A percentile compares a stretch with the other conserved stretches of the same genome.
These are phyloP conservation scores for Vanessa tameamea DNA, from an alignment of 1,140 invertebrate genomes.

Conservation along the genomic window DNA sequence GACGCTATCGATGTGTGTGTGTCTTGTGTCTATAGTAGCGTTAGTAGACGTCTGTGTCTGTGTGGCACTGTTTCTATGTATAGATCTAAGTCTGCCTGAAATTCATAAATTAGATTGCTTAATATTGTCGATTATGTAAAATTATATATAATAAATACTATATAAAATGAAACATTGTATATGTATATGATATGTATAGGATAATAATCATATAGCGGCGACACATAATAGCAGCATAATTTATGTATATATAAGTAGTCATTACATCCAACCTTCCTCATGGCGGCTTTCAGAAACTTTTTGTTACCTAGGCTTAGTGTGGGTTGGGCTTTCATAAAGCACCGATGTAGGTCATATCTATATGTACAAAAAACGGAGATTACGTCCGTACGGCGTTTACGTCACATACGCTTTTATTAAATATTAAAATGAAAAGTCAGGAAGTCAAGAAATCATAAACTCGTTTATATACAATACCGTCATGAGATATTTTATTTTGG, in stretches of 20 bases:
- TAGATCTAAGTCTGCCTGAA: slow-evolving; percentile 19
- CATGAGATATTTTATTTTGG: too few relatives aligned
- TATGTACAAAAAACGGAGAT: not conserved
- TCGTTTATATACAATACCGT: too few relatives aligned
- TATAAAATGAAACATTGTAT: too few relatives aligned
- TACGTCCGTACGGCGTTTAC: not conserved
- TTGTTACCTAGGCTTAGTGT: not conserved
- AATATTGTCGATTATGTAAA: not conserved
- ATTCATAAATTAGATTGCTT: slow-evolving; percentile 17
- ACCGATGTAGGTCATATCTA: not conserved
- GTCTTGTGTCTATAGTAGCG: not conserved
- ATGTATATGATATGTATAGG: too few relatives aligned
- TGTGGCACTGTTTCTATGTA: slow-evolving; percentile 3
- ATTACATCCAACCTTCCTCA: not conserved
- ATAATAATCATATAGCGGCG: not conserved
- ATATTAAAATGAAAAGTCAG: not conserved
- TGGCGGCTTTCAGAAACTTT: not conserved
- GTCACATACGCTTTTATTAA: not conserved
- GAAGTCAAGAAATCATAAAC: too few relatives aligned
- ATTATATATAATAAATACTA: too few relatives aligned
- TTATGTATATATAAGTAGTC: not conserved
- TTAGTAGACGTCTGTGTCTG: slow-evolving; percentile 3
- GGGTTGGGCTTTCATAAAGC: not conserved
- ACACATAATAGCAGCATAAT: not conserved
- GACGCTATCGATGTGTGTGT: not conserved